Evolutionary conservation across 2,888 invertebrate genomes (phyloP).

Genomic region (Cotesia congregata): DNA sequence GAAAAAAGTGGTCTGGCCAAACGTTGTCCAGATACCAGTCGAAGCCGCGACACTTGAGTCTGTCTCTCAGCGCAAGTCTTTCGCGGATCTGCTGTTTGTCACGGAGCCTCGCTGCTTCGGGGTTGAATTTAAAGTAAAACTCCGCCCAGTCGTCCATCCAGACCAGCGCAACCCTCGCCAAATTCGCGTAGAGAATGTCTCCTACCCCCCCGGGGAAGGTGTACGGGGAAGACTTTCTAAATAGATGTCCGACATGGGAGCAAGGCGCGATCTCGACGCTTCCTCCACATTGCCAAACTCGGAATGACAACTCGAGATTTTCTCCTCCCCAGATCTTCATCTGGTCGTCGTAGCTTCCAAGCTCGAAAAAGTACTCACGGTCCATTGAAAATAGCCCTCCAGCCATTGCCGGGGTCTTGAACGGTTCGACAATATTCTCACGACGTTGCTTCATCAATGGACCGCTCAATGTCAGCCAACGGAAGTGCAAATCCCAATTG

Average conservation of each 20-base stretch:
- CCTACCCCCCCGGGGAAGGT: conserved; percentile 93
- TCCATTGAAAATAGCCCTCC: conserved; percentile 94
- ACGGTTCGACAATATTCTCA: conserved; percentile 78
- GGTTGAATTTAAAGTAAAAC: conserved; percentile 91
- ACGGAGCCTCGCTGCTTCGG: conserved; percentile 75
- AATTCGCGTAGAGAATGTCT: conserved; percentile 89
- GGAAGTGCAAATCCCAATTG: conserved; percentile 96
- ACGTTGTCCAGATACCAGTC: conserved; percentile 94
- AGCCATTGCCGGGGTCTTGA: conserved; percentile 92
- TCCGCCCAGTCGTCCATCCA: conserved; percentile 99
- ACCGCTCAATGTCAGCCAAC: conserved; percentile 85
- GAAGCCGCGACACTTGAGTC: conserved; percentile 87
- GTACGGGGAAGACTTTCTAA: conserved; percentile 94
- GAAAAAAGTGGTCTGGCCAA: conserved; percentile 98
- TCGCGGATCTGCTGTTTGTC: conserved; percentile 76
- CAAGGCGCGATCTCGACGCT: conserved; percentile 92
- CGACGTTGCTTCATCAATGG: conserved; percentile 76
- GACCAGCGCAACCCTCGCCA: conserved; percentile 92
- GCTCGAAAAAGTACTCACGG: conserved; percentile 86
- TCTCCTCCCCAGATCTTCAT: conserved; percentile 98
- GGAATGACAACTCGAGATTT: conserved; percentile 96
- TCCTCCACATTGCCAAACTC: conserved; percentile 97
- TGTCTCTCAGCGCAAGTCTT: conserved; percentile 79
- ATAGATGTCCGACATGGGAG: conserved; percentile 94
- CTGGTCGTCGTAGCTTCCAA: conserved; percentile 81